These are phyloP conservation scores for Philhelius pedissequus DNA, from an alignment of 2,888 invertebrate genomes.

Conservation along the genomic window DNA sequence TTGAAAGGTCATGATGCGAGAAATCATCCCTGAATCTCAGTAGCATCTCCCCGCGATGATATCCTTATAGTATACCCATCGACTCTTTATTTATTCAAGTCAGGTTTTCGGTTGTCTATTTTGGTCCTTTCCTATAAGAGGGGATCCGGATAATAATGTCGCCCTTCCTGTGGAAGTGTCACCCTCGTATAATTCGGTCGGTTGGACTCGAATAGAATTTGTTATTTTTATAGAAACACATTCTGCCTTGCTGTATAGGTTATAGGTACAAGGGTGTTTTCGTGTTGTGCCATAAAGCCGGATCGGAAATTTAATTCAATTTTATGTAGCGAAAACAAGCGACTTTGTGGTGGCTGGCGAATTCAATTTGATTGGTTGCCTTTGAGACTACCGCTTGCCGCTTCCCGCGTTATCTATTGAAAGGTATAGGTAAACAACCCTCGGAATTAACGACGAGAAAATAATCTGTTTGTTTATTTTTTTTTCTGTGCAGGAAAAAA, in stretches of 20 bases:
- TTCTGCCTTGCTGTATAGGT: neutral
- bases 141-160: slow-evolving; percentile 1
- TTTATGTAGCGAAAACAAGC: slow-evolving; percentile 66
- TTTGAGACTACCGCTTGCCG: neutral
- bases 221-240: slow-evolving; percentile 44
- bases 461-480: slow-evolving; percentile 65
- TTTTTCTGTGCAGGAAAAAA: neutral
- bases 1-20: slow-evolving; percentile 67
- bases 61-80: neutral
- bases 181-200: slow-evolving; percentile 61
- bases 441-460: slow-evolving; percentile 65
- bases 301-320: slow-evolving; percentile 58
- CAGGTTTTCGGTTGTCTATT: slow-evolving; percentile 58
- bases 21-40: slow-evolving; percentile 53
- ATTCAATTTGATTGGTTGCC: slow-evolving; percentile 61
- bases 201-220: slow-evolving; percentile 57
- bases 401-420: neutral
- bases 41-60: neutral
- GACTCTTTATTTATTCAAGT: slow-evolving; percentile 61
- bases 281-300: slow-evolving; percentile 52
- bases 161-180: slow-evolving; percentile 23
- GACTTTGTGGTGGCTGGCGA: slow-evolving; percentile 63
- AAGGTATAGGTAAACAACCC: slow-evolving; percentile 37
- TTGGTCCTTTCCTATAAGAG: slow-evolving; percentile 20
- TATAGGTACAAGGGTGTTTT: slow-evolving; percentile 27